Evolutionary conservation across 2,888 invertebrate genomes (phyloP), one percentile per base, ranked within the genome.

Genomic region (Lapara coniferarum): DNA sequence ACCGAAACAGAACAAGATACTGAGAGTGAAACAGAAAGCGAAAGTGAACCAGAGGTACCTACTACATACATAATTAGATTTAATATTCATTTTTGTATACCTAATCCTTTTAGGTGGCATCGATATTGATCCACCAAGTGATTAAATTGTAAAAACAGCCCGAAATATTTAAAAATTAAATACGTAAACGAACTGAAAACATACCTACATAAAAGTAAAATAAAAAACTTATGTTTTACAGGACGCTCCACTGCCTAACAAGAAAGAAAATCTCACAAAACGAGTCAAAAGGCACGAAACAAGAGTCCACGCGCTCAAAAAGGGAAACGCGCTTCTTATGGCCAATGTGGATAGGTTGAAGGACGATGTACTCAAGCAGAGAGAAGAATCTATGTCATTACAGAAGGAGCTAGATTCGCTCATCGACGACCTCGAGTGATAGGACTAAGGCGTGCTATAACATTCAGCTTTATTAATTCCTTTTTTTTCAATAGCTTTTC

Each of bases 351-450:
- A 98, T 87, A 95, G 97, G 81, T 90, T 98, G 71, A 97, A 97
- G 86, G 98, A 98, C 85, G 97, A 98, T 83, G 95, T 98, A 63
- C 95, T 96, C 69, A 97, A 97, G 83, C 97, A 97, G 78, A 96
- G 97, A 78, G 97, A 97, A 79, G 95, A 96, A 88, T 97, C 97
- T 10, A 93, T 95, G 66, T 94, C 95, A 57, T 89, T 98, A 66
- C 96, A 98, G 89, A 96, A 97, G 80, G 98, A 98, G 88, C 90
- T 98, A 72, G 97, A 98, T 87, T 97, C 97, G 6, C 96, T 98
- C 30, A 95, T 98, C 73, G 97, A 97, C 53, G 98, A 98, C 90
- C 94, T 98, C 81, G 97, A 97, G 81, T 97, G 95, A 90, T 71
- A 70, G 67, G n/a, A 59, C 53, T 71, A 66, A 67, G 53, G 44